Evolutionary conservation across 1,140 invertebrate genomes (phyloP), one percentile per base, ranked within the genome.

Genomic region (Lineus longissimus): DNA sequence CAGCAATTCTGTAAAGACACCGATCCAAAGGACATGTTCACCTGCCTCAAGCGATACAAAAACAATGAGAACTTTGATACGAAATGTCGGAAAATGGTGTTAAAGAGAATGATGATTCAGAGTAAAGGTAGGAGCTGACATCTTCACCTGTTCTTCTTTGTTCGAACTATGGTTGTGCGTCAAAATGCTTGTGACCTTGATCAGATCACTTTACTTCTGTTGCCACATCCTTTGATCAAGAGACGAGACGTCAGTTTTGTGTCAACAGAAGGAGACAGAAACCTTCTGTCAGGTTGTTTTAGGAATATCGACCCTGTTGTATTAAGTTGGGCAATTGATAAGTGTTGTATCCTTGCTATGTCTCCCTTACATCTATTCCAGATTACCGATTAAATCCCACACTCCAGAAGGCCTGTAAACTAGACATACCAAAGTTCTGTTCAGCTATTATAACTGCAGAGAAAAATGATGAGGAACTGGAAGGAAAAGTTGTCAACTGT

Each of bases 381-480:
- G 95, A 99, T 82, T 93, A 92, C 73, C 86, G 95, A 68, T 89
- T 98, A 55, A 97, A 98, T 84, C 91, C 92, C 17, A 85, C 87
- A 7, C 83, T 98, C 30, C 89, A 92, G 76, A 87, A 87, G 64
- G 86, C 87, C 4, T 97, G 94, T 74, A 83, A 85, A 33, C 73
- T 81, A 65, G 93, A 94, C 73, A 91, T 89, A 78, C 81, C 80
- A 67, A 88, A 88, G 73, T 90, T 88, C 73, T 93, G 91, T 77
- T 62, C 62, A 0, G 58, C 81, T 43, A 80, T 87, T 58, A 73
- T 84, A 45, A 68, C 69, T 25, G 66, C 61, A 22, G 79, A 70
- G 78, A 77, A 61, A 71, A 73, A 55, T n/a, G 76, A 75, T 51
- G 63, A 66, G 1, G 73, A 76, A 25, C 40, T 79, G 36, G 73